Conservation (phyloP, 1,140 invertebrate genomes). For the Magallana angulata region DNA sequence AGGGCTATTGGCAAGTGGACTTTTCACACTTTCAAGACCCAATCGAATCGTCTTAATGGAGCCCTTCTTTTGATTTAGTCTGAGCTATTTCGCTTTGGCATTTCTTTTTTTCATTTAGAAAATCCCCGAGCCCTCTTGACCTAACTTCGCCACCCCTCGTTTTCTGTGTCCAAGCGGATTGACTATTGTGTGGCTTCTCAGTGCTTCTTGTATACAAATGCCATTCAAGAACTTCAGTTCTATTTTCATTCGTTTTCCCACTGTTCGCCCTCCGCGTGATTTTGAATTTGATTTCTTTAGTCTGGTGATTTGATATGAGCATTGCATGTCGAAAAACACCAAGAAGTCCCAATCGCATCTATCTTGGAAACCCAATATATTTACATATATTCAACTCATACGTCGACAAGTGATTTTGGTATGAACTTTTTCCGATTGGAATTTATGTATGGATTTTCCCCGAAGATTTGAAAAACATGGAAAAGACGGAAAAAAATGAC, state of each 20-base stretch:
- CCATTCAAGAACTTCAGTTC: conserved; percentile 7
- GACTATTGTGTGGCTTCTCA: conserved; percentile 13
- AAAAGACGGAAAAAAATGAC: too few species aligned
- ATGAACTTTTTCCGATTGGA: too few species aligned
- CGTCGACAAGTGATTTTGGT: too few species aligned
- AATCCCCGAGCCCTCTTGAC: conserved; percentile 12
- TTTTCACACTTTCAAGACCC: conserved; percentile 26
- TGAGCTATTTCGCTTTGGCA: conserved; percentile 30
- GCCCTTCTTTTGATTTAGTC: background rate
- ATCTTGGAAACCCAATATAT: too few species aligned
- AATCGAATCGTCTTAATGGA: conserved; percentile 32
- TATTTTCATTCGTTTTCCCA: background rate
- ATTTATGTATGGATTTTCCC: too few species aligned
- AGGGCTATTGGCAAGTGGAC: background rate
- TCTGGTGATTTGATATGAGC: background rate
- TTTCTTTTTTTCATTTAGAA: conserved; percentile 29
- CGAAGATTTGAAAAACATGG: too few species aligned
- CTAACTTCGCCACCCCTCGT: conserved; percentile 14
- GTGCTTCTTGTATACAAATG: background rate
- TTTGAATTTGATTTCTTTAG: background rate
- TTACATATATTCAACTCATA: too few species aligned
- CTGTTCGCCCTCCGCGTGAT: background rate
- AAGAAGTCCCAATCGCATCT: too few species aligned
- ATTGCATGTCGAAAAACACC: too few species aligned
- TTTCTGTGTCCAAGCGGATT: conserved; percentile 9